These are phyloP conservation scores for Merluccius polli DNA, from an alignment of 2,797 vertebrate genomes.

Conservation along the genomic window DNA sequence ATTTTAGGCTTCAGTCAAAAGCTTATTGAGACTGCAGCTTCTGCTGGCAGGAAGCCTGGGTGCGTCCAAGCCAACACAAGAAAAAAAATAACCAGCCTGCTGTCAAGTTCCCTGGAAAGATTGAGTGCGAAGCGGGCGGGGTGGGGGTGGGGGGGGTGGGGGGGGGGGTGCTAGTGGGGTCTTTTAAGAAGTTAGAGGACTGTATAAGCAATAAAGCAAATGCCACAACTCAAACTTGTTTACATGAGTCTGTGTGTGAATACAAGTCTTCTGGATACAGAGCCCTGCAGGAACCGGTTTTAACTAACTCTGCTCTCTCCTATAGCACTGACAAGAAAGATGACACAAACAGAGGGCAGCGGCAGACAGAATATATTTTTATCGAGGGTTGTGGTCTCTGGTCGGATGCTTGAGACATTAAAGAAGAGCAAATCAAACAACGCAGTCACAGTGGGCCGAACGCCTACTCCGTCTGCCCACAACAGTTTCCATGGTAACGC, in stretches of 20 bases:
- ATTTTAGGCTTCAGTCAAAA: neutral
- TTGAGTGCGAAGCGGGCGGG: too few relatives aligned
- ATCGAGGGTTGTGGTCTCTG: neutral
- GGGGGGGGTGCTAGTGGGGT: neutral
- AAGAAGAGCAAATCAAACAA: neutral
- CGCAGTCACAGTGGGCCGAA: slow-evolving; percentile 13
- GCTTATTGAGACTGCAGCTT: neutral
- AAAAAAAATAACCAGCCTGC: neutral
- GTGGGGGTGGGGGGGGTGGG: neutral
- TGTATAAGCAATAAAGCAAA: neutral
- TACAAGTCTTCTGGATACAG: neutral
- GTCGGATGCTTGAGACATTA: neutral
- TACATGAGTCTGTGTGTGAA: neutral
- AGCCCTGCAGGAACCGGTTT: neutral
- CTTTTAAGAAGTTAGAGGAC: too few relatives aligned
- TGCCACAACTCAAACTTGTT: neutral
- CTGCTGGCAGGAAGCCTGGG: neutral
- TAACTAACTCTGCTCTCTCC: neutral
- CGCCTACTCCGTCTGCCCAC: slow-evolving; percentile 51
- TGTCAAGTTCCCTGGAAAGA: neutral
- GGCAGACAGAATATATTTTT: neutral
- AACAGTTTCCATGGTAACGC: slow-evolving; percentile 63
- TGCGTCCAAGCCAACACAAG: neutral
- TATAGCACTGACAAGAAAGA: neutral
- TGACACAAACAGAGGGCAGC: neutral